Evolutionary conservation across 2,797 vertebrate species (phyloP).

Genomic region (Enteromius trimaculatus): DNA sequence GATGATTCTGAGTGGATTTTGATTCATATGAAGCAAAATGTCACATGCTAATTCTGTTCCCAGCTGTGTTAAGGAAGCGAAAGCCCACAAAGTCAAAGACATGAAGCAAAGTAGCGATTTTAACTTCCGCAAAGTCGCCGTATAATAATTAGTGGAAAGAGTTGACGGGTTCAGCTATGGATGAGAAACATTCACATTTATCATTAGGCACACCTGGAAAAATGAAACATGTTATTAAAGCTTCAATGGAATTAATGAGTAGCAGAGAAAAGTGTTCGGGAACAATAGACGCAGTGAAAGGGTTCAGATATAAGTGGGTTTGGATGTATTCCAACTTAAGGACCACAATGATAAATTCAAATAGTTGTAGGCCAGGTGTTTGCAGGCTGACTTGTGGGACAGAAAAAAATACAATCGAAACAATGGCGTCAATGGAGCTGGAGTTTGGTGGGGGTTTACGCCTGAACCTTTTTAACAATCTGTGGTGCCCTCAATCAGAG

Average conservation of each 20-base stretch:
- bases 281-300: constrained; percentile 9
- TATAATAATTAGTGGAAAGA: constrained; percentile 24
- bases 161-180: constrained; percentile 22
- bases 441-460: constrained; percentile 29
- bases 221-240: constrained; percentile 50
- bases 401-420: constrained; percentile 9
- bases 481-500: constrained; percentile 14
- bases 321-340: constrained; percentile 31
- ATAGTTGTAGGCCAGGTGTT: constrained; percentile 39
- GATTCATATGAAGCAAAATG: not conserved
- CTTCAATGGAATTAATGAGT: constrained; percentile 47
- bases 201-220: constrained; percentile 50
- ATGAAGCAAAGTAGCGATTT: constrained; percentile 33
- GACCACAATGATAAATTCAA: constrained; percentile 23
- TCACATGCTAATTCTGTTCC: not conserved
- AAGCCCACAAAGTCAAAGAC: constrained; percentile 16
- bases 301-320: constrained; percentile 14
- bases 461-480: constrained; percentile 32
- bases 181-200: constrained; percentile 39
- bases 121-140: not conserved
- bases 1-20: not conserved
- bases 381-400: constrained; percentile 5
- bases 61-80: not conserved
- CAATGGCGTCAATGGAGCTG: constrained; percentile 24
- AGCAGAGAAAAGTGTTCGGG: not conserved